Base-by-base conservation (phyloP, 2,113 vertebrate species). In the Irena cyanogastra region DNA sequence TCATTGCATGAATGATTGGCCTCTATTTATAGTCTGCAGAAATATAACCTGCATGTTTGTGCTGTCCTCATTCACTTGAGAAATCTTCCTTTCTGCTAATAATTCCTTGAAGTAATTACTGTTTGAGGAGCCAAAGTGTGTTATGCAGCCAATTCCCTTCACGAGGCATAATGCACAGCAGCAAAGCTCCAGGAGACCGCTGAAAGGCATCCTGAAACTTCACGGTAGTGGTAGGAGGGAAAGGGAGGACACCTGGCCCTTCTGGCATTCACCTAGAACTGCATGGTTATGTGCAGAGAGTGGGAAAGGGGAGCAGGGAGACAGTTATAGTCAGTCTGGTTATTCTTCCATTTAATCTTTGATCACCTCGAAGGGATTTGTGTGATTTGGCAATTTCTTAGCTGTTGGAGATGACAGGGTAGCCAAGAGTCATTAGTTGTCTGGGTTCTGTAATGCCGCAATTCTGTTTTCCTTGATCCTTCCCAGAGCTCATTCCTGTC, bases 201-300 rank as follows among this genome's bases (percentile, higher is more conserved):
- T 86, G 91, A 92, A 86, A 83, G 45, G 63, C 86, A 86, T 86
- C 47, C 83, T 90, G 63, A 92, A 95, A 78, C 56, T 94, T 92
- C 72, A 44, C 9, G 1, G 54, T 64, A 81, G 69, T 78, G 69
- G 60, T 44, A 72, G 93, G 56, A 90, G 80, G 87, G 47, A 83
- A 70, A 81, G 30, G 17, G 54, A 90, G 56, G 96, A 97, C 88
- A 96, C 75, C 88, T 94, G 95, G 92, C 22, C 72, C 33, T 90
- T 81, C 92, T 95, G 93, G 95, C 91, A 75, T 54, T 52, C 71
- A 39, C 16, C 16, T 45, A 65, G 39, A 31, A 27, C 24, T 39
- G 42, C 54, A 42, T 39, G 31, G 42, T 66, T 66, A 21, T 68
- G 21, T 52, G 35, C 63, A 81, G 47, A 68, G 60, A 77, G 35